Percentiles rank a stretch among this genome's conserved stretches.
Evolutionary conservation across 2,797 vertebrate genomes (phyloP).

Genomic region (Dipus sagitta): DNA sequence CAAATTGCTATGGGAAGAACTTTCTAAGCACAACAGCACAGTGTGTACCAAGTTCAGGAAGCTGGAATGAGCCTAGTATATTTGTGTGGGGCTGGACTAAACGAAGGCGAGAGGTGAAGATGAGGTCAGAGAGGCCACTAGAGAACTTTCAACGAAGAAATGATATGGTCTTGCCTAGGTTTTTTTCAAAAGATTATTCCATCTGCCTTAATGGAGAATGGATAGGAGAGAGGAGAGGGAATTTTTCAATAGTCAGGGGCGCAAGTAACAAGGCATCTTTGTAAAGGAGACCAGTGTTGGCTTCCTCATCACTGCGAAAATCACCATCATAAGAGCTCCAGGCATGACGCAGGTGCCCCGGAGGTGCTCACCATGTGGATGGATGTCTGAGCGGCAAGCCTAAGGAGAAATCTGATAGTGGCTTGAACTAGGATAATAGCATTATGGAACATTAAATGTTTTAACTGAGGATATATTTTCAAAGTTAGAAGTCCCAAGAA

Average conservation of each 20-base stretch:
- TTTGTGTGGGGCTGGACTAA: constrained; percentile 5
- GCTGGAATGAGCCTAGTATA: background rate
- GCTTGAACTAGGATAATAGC: background rate
- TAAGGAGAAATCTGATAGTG: background rate
- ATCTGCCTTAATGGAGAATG: background rate
- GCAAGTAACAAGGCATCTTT: background rate
- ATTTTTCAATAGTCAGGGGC: background rate
- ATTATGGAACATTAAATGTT: background rate
- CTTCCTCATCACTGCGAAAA: constrained; percentile 1
- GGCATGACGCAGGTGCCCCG: background rate
- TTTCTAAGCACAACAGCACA: constrained; percentile 40
- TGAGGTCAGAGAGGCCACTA: background rate
- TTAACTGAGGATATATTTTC: background rate
- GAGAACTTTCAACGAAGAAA: constrained; percentile 24
- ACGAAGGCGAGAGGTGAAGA: background rate
- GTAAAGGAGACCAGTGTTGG: background rate
- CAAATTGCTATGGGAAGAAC: background rate
- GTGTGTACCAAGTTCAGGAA: constrained; percentile 16
- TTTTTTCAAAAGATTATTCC: constrained; percentile 21
- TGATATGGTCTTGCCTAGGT: background rate
- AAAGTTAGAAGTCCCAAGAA: constrained; percentile 43
- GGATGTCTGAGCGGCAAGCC: background rate
- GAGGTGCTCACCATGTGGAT: background rate
- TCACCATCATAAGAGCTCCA: background rate
- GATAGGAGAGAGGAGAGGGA: background rate